A percentile compares a stretch with the other conserved stretches of the same genome.
phyloP scores from a whole-genome alignment of 2,888 invertebrate genomes.

The Neoaliturus tenellus region DNA sequence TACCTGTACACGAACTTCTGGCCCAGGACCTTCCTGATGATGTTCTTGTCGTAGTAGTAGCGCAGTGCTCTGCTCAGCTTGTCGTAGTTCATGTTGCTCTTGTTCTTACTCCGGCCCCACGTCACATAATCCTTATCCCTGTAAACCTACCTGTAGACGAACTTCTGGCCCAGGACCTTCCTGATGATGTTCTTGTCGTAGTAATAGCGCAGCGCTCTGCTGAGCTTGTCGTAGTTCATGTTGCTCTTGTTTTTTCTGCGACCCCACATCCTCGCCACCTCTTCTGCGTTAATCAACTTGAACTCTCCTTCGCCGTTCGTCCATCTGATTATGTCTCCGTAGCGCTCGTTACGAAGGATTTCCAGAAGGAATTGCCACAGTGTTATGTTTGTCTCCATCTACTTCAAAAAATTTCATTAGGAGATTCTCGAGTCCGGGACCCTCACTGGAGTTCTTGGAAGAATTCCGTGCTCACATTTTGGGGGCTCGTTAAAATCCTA shows the following conservation, averaged over 20 bases:
- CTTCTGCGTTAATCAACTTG: conserved; percentile 76
- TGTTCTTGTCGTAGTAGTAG: conserved; percentile 78
- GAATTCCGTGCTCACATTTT: too few relatives aligned
- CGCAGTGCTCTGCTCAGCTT: conserved; percentile 77
- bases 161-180: conserved; percentile 77
- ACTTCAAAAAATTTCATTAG: too few relatives aligned
- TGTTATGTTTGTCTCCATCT: conserved; percentile 75
- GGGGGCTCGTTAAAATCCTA: too few relatives aligned
- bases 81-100: conserved; percentile 80
- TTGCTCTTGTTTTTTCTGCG: conserved; percentile 77
- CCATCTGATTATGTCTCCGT: conserved; percentile 77
- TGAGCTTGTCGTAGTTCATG: conserved; percentile 80
- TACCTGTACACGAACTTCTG: conserved; percentile 77
- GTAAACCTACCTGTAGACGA: conserved; percentile 76
- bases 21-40: conserved; percentile 77
- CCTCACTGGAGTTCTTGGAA: too few relatives aligned
- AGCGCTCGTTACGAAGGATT: conserved; percentile 74
- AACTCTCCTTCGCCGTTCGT: conserved; percentile 78
- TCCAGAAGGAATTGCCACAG: conserved; percentile 80
- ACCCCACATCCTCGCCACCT: conserved; percentile 71
- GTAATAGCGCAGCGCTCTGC: conserved; percentile 77
- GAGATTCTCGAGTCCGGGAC: too few relatives aligned
- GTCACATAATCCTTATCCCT: too few relatives aligned
- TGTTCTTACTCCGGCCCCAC: conserved; percentile 76
- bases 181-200: conserved; percentile 78